phyloP scores from a whole-genome alignment of 2,888 invertebrate genomes.

The Schizaphis graminum region DNA sequence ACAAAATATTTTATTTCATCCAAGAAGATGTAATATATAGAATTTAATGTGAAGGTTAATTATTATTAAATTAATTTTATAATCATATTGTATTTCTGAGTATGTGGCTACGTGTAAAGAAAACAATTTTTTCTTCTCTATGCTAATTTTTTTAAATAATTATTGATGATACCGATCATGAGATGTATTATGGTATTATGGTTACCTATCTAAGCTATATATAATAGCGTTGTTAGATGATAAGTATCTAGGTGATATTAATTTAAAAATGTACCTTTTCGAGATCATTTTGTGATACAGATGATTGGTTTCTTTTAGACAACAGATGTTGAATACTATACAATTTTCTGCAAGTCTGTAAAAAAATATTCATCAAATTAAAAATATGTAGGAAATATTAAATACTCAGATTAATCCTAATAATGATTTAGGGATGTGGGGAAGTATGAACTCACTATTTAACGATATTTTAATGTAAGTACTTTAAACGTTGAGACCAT shows the following conservation, averaged over 20 bases:
- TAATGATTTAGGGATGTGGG: neutral
- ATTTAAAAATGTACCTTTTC: conserved; percentile 50
- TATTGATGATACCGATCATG: neutral
- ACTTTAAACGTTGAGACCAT: neutral
- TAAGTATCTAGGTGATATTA: neutral
- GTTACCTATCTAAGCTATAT: neutral
- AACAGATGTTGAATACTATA: conserved; percentile 67
- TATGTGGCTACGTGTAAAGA: neutral
- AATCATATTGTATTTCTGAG: neutral
- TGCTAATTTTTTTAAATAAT: neutral
- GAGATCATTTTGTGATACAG: conserved; percentile 50
- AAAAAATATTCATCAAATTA: neutral
- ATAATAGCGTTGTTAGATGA: neutral
- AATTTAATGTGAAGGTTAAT: neutral
- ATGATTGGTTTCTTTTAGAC: conserved; percentile 65
- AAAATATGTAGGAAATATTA: neutral
- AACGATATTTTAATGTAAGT: neutral
- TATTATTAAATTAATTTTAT: neutral
- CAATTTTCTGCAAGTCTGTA: conserved; percentile 65
- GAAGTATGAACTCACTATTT: neutral
- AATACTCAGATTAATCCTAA: neutral
- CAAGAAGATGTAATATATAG: neutral
- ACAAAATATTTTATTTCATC: neutral
- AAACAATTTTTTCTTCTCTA: neutral
- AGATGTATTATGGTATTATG: neutral